A percentile compares a stretch with the other conserved stretches of the same genome.
Evolutionary conservation across 2,113 vertebrate species (phyloP).

Genomic region (Bufo bufo): DNA sequence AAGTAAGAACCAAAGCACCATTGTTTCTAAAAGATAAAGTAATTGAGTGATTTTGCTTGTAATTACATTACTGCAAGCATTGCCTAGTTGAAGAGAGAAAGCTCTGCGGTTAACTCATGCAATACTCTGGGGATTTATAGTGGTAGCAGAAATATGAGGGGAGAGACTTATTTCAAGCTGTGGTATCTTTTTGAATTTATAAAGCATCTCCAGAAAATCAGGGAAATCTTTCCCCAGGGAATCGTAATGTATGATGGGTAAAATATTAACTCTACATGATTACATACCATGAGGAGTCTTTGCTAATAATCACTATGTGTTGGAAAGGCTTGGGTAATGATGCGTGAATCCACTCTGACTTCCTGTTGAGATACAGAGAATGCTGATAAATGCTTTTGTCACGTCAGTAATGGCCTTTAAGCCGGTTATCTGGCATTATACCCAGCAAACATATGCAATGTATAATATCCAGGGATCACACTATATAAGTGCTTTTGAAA

Average conservation of each 20-base stretch:
- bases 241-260: slow-evolving; percentile 13
- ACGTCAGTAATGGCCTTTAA: neutral
- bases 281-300: neutral
- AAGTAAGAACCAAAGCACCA: neutral
- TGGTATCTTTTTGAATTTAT: slow-evolving; percentile 3
- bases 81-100: slow-evolving; percentile 10
- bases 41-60: slow-evolving; percentile 24
- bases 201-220: slow-evolving; percentile 8
- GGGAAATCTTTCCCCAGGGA: neutral
- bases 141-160: neutral
- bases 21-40: neutral
- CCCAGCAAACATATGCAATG: neutral
- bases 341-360: slow-evolving; percentile 1
- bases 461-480: neutral
- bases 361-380: neutral
- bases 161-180: neutral
- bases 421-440: neutral
- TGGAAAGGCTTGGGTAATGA: slow-evolving; percentile 18
- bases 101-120: slow-evolving; percentile 26
- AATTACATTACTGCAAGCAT: slow-evolving; percentile 35
- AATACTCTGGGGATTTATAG: slow-evolving; percentile 15
- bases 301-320: slow-evolving; percentile 20
- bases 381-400: neutral
- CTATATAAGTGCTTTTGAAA: neutral
- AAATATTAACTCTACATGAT: slow-evolving; percentile 17